Conservation (phyloP, 2,113 vertebrate species). For the Pelusios castaneus region DNA sequence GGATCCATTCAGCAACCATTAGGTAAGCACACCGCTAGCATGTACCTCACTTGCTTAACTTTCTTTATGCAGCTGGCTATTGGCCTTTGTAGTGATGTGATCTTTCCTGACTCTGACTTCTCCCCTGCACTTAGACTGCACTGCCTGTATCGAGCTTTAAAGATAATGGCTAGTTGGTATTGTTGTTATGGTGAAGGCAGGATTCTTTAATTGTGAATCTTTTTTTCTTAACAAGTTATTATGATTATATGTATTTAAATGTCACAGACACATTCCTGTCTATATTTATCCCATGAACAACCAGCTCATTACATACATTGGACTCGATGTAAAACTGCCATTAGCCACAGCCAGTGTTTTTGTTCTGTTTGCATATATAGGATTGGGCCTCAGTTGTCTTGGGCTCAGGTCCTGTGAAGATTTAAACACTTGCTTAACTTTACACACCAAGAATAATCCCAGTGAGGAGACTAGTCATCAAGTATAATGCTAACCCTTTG, state of each 20-base stretch:
- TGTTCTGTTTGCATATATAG: background rate
- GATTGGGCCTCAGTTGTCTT: background rate
- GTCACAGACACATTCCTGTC: background rate
- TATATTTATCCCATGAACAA: background rate
- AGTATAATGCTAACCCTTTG: background rate
- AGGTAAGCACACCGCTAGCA: background rate
- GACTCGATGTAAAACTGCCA: background rate
- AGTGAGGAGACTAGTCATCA: background rate
- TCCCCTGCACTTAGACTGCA: background rate
- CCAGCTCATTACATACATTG: background rate
- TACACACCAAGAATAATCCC: background rate
- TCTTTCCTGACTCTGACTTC: background rate
- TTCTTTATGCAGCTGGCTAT: background rate
- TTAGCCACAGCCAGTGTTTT: background rate
- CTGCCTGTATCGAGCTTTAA: background rate
- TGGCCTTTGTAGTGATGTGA: background rate
- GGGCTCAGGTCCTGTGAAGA: background rate
- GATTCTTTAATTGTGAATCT: background rate
- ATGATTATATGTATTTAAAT: background rate
- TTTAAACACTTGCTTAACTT: background rate
- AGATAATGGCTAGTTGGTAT: background rate
- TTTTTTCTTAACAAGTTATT: background rate
- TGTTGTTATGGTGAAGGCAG: background rate
- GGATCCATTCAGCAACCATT: background rate
- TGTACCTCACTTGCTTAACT: background rate